phyloP scores from a whole-genome alignment of 2,113 vertebrate species.

The Rhipidura dahli region DNA sequence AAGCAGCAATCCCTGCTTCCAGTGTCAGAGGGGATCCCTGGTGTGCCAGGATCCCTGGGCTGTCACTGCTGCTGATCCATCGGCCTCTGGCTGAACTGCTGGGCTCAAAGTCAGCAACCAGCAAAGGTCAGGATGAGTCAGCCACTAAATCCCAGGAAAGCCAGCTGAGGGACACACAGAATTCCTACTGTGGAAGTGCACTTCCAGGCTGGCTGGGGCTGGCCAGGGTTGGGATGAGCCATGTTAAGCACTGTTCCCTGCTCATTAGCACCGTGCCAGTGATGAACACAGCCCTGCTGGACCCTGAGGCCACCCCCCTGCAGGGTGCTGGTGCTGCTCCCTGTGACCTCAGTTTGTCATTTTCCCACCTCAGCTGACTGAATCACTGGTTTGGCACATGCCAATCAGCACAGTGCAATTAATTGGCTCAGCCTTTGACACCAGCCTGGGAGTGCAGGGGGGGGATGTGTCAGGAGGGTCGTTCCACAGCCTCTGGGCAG shows the following conservation, averaged over 20 bases:
- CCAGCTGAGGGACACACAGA: background rate
- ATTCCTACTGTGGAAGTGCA: background rate
- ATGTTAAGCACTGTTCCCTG: background rate
- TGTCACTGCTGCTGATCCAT: rapidly evolving
- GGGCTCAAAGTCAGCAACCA: background rate
- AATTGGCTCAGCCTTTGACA: background rate
- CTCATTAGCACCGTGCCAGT: background rate
- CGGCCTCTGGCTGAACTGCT: background rate
- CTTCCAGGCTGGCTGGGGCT: background rate
- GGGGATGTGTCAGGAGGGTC: background rate
- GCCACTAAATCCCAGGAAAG: background rate
- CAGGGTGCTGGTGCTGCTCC: background rate
- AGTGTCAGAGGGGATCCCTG: rapidly evolving
- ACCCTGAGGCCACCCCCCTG: background rate
- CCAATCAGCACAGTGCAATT: background rate
- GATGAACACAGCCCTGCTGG: background rate
- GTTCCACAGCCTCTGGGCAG: background rate
- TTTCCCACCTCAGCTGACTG: background rate
- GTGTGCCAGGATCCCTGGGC: background rate
- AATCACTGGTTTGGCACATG: background rate
- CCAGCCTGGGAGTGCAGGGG: background rate
- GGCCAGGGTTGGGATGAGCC: background rate
- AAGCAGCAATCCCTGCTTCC: background rate
- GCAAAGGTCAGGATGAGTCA: background rate
- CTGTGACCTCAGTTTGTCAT: background rate